Evolutionary conservation across 2,797 vertebrate species (phyloP).

Genomic region (Clarias platycephalus): DNA sequence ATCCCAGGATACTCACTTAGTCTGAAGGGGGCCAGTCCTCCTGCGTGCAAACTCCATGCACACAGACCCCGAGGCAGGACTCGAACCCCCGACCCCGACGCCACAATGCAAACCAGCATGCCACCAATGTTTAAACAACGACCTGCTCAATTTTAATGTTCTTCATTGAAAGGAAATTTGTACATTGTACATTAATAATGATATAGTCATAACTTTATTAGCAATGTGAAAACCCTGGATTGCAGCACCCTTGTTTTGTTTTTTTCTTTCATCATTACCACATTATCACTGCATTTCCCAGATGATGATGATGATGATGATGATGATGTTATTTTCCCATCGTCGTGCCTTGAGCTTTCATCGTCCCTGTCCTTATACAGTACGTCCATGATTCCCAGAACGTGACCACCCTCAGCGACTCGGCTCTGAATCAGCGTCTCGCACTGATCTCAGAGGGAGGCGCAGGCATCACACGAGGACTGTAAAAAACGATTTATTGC

Average conservation of each 20-base stretch:
- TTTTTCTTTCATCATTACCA: background rate
- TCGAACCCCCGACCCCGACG: too few species aligned
- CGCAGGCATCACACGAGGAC: background rate
- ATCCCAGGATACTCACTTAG: too few species aligned
- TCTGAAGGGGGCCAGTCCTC: too few species aligned
- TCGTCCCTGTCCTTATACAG: constrained; percentile 29
- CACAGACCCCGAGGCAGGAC: too few species aligned
- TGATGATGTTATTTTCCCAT: background rate
- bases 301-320: background rate
- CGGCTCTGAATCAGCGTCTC: background rate
- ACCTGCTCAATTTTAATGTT: background rate
- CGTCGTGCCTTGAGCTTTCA: background rate
- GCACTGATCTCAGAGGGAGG: constrained; percentile 17
- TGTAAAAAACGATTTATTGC: constrained; percentile 41
- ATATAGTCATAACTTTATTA: background rate
- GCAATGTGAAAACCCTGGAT: background rate
- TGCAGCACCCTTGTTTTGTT: background rate
- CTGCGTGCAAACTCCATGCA: too few species aligned
- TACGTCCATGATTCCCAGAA: constrained; percentile 40
- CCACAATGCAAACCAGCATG: too few species aligned
- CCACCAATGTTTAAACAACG: background rate
- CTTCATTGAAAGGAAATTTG: background rate
- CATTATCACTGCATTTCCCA: background rate
- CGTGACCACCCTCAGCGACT: constrained; percentile 32
- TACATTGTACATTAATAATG: background rate